Base-by-base conservation (phyloP, 2,113 vertebrate species). In the Lathamus discolor region DNA sequence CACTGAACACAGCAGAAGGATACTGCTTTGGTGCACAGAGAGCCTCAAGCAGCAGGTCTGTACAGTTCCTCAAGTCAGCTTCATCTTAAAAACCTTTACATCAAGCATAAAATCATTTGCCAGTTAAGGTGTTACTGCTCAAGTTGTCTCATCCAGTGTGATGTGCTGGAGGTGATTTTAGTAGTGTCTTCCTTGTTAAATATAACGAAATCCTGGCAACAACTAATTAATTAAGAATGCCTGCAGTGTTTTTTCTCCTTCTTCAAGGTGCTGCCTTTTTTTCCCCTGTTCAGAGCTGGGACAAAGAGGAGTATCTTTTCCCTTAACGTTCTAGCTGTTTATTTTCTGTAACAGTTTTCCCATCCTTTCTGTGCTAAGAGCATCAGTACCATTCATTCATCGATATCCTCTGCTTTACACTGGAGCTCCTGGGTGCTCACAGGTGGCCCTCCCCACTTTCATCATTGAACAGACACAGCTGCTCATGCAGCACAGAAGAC, bases 381-480 rank as follows among this genome's bases (percentile, higher is more conserved):
- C 39, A 31, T 46, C 8, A 7, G 23, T 43, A 28, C 27, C 29
- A 24, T 84, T 86, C n/a, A 29, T 78, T 86, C 28, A 4, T 39
- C 4, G 2, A 8, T 48, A 23, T 80, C 37, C 41, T 31, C n/a
- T 69, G 68, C 49, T 86, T 82, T 68, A 23, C 33, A 4, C 74
- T 7, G 51, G 43, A 10, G 44, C 1, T 78, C 55, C 88, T 15
- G 69, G 78, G 80, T 0, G 0, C 84, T 89, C 91, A 64, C 92
- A 96, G 92, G 86, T 92, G 83, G 86, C 66, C 57, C 69, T 95
- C 70, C 89, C 79, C 69, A 82, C 83, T 51, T 91, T 88, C 61
- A 29, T 46, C 86, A 61, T 17, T 52, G 81, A 82, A 28, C 57
- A 4, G 81, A 18, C 81, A 85, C 91, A 87, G 84, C 86, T 95